Evolutionary conservation across 1,140 invertebrate species (phyloP).

Genomic region (Anoplophora glabripennis): DNA sequence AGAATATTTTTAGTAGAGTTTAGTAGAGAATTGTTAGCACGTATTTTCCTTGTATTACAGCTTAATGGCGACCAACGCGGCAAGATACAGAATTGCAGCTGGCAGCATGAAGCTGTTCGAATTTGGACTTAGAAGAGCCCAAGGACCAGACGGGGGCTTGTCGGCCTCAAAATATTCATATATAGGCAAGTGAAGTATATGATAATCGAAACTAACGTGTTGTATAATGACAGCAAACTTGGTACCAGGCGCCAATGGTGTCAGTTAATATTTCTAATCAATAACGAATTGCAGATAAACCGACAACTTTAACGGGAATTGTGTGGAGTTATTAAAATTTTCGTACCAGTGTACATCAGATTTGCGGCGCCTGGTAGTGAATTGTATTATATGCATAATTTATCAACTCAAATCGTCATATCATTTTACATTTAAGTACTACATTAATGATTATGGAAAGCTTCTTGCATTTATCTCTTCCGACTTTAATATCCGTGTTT

Average conservation of each 20-base stretch:
- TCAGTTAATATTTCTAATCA: slow-evolving; percentile 28
- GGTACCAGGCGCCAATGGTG: slow-evolving; percentile 31
- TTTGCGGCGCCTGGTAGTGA: slow-evolving; percentile 20
- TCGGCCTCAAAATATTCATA: slow-evolving; percentile 98
- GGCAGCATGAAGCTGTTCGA: slow-evolving; percentile 84
- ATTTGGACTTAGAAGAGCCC: slow-evolving; percentile 95
- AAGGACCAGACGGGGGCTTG: slow-evolving; percentile 96
- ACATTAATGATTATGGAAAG: too few species aligned
- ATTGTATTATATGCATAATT: too few species aligned
- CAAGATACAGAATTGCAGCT: slow-evolving; percentile 90
- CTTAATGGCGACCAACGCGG: slow-evolving; percentile 97
- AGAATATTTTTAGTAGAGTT: too few species aligned
- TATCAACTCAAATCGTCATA: too few species aligned
- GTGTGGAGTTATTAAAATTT: slow-evolving; percentile 24
- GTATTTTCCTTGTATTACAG: too few species aligned
- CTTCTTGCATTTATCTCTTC: too few species aligned
- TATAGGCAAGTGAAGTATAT: slow-evolving; percentile 50
- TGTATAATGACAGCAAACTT: slow-evolving; percentile 15
- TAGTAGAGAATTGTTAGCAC: too few species aligned
- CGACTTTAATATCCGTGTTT: too few species aligned
- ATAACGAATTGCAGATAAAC: slow-evolving; percentile 28
- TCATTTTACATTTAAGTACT: too few species aligned
- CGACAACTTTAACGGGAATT: slow-evolving; percentile 25
- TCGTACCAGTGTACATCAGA: slow-evolving; percentile 2
- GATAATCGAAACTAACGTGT: neutral